phyloP scores from a whole-genome alignment of 2,888 invertebrate species.

The Dysmachus trigonus region DNA sequence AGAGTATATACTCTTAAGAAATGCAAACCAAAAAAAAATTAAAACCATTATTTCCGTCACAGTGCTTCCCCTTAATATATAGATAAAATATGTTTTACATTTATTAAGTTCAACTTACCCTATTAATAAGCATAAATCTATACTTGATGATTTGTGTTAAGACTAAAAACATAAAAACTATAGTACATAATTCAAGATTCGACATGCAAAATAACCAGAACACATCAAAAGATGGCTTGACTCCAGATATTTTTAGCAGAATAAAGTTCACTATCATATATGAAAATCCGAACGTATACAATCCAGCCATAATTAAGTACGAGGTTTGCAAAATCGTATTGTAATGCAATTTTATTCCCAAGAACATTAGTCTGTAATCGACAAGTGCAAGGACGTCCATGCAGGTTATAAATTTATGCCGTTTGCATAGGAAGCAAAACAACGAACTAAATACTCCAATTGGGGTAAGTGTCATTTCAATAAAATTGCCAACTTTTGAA shows the following conservation, averaged over 20 bases:
- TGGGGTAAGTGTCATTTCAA: not conserved
- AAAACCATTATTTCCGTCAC: no score
- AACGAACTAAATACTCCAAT: not conserved
- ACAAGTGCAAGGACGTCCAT: not conserved
- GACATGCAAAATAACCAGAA: not conserved
- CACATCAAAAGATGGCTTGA: not conserved
- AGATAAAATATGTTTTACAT: no score
- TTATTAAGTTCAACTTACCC: not conserved
- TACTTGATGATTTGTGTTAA: not conserved
- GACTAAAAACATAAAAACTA: not conserved
- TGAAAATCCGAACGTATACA: not conserved
- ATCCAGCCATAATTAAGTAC: not conserved
- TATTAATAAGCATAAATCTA: not conserved
- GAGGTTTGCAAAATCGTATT: not conserved
- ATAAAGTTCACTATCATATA: not conserved
- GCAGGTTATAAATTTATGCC: not conserved
- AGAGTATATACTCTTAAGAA: no score
- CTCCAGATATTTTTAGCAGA: not conserved
- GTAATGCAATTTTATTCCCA: not conserved
- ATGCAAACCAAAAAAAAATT: no score
- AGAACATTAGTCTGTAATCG: not conserved
- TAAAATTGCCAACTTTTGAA: not conserved
- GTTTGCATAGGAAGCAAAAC: not conserved
- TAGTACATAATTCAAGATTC: not conserved
- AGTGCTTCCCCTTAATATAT: no score